phyloP scores from a whole-genome alignment of 1,140 invertebrate species.

The Diorhabda sublineata region DNA sequence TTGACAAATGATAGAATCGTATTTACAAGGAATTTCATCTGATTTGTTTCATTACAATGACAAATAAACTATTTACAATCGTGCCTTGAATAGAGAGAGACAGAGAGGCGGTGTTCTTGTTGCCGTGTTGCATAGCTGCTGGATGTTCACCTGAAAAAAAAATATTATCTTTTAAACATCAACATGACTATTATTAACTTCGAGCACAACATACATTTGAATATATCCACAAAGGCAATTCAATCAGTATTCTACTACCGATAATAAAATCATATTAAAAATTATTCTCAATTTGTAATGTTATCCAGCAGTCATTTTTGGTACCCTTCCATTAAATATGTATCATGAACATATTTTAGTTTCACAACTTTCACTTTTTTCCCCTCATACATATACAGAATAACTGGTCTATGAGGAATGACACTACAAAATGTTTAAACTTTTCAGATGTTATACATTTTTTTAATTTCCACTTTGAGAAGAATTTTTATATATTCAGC shows the following conservation, averaged over 20 bases:
- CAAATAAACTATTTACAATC: constrained; percentile 45
- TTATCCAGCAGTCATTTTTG: not conserved
- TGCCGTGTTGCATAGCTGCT: constrained; percentile 79
- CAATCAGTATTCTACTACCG: not conserved
- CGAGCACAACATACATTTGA: not conserved
- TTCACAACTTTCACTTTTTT: no score
- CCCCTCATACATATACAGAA: no score
- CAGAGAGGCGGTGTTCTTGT: constrained; percentile 43
- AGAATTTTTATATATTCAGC: no score
- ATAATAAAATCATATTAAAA: not conserved
- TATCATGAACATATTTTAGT: no score
- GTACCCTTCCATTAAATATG: no score
- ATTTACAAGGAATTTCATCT: constrained; percentile 44
- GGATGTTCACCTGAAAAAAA: constrained; percentile 70
- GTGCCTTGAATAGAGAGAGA: constrained; percentile 42
- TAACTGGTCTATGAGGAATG: no score
- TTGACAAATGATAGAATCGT: constrained; percentile 5
- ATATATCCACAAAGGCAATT: not conserved
- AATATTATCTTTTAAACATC: constrained; percentile 19
- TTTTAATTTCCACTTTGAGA: no score
- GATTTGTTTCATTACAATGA: constrained; percentile 45
- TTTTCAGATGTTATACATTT: no score
- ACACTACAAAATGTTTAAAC: no score
- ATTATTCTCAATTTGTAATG: not conserved
- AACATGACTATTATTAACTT: no score